Evolutionary conservation across 2,888 invertebrate species (phyloP), one percentile per base, ranked within the genome.

Genomic region (Acanthosepion lycidas): DNA sequence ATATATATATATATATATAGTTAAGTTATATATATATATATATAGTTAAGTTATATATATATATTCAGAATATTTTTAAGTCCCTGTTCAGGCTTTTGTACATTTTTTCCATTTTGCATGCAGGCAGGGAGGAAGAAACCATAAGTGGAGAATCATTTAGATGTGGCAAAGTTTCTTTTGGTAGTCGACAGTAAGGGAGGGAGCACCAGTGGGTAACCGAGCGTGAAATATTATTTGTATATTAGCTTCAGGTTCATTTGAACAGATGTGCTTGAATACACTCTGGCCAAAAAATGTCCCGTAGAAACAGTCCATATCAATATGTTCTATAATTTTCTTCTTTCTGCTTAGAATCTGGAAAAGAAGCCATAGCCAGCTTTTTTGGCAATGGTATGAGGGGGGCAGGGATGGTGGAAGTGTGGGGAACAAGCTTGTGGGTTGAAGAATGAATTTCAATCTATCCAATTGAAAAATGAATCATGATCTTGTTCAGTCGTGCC

Each of bases 201-300:
- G 78, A 78, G 28, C 78, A 78, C 78, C 78, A 8, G 28, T n/a
- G n/a, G n/a, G 18, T n/a, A 78, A 12, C 78, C 28, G 12, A n/a
- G 78, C 78, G 28, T 78, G 78, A 78, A 78, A 78, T 78, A 78
- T 78, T 78, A 78, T 78, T 78, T 78, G 78, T 78, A 78, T 78
- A 78, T 78, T 78, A 78, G 78, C 78, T 78, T 78, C 78, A 78
- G 78, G 78, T 78, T 78, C 78, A 78, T 78, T 78, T 78, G 78
- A 78, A n/a, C n/a, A 78, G 78, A 15, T 15, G 78, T 78, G 78
- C 78, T 78, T 78, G 78, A 78, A n/a, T 78, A n/a, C 78, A 78
- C 78, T 78, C 78, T 78, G 78, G 78, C 78, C 78, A 78, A 78
- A 78, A 78, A 78, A 78, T 78, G 78, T 78, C 78, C 78, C 78